A percentile compares a stretch with the other conserved stretches of the same genome.
phyloP scores from a whole-genome alignment of 2,888 invertebrate genomes.

The Drosophila silvestris region DNA sequence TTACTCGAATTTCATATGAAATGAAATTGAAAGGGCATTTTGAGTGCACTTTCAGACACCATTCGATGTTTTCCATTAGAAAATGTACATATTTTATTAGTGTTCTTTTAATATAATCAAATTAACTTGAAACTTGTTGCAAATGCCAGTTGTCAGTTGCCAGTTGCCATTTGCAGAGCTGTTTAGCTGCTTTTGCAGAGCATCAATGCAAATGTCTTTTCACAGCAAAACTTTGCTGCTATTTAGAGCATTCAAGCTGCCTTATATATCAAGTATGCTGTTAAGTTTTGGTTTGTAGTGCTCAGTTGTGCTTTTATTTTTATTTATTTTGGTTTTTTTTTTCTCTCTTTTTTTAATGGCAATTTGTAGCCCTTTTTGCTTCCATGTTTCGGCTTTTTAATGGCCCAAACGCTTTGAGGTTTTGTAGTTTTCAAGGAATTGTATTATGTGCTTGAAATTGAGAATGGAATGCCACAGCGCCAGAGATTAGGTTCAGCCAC shows the following conservation, averaged over 20 bases:
- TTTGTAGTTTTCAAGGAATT: conserved; percentile 44
- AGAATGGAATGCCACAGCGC: conserved; percentile 34
- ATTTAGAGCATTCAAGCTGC: not conserved
- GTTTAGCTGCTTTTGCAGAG: not conserved
- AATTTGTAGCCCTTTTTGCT: conserved; percentile 54
- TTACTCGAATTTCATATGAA: not conserved
- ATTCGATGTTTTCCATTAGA: not conserved
- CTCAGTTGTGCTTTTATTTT: conserved; percentile 9
- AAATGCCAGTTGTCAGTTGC: not conserved
- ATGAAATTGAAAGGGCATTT: conserved; percentile 34
- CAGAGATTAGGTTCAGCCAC: conserved; percentile 44
- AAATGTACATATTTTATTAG: not conserved
- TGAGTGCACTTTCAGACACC: conserved; percentile 18
- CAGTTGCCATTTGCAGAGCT: not conserved
- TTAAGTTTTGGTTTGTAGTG: conserved; percentile 24
- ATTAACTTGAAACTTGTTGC: not conserved
- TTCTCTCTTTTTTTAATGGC: conserved; percentile 40
- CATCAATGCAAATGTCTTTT: conserved; percentile 1
- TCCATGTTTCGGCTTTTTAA: conserved; percentile 33
- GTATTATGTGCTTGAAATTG: conserved; percentile 24
- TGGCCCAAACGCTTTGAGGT: conserved; percentile 35
- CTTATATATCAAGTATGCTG: not conserved
- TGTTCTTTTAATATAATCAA: not conserved
- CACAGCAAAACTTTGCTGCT: not conserved
- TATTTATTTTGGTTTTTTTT: not conserved